Evolutionary conservation across 2,888 invertebrate genomes (phyloP), one percentile per base, ranked within the genome.

Genomic region (Diaprepes abbreviatus): DNA sequence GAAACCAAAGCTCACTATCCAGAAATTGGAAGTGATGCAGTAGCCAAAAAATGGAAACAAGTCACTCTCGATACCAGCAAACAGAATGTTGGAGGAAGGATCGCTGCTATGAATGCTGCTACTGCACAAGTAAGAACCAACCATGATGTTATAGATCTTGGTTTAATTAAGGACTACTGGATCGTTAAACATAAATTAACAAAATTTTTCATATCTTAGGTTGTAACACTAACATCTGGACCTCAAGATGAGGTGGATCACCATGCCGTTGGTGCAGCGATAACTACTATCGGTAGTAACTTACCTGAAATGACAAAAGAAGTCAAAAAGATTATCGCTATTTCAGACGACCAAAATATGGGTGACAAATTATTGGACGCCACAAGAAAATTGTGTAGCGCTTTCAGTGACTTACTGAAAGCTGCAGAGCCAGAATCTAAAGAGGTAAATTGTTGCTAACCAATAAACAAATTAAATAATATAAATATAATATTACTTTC

Each of bases 51-150:
- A 86, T 97, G 98, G 97, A 94, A 95, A 84, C 95, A 96, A 81
- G 93, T 94, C 72, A 94, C 94, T 1, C 87, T 97, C 84, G 98
- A 97, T 84, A 94, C 96, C 63, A 95, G 95, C 84, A 95, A 96
- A 84, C 98, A 98, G 86, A 96, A 94, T 76, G 96, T 99, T 65
- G 95, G 95, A 74, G 96, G 96, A 59, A 96, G 98, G 84, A 93
- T 99, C 78, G 98, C 98, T 3, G 98, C 98, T 67, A 98, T 99
- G 97, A 98, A 96, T 85, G 98, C 98, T 0, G 98, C 98, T 64
- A 99, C 98, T 0, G 99, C 99, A 6, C 97, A 98, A 85, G 84
- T 73, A 65, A 55, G 24, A 17, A 9, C 9, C 12, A 5, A 24
- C 3, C 24, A 24, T 24, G 24, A 4, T 24, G 24, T 4, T 24